Evolutionary conservation across 2,888 invertebrate genomes (phyloP).

Genomic region (Diaperis boleti): DNA sequence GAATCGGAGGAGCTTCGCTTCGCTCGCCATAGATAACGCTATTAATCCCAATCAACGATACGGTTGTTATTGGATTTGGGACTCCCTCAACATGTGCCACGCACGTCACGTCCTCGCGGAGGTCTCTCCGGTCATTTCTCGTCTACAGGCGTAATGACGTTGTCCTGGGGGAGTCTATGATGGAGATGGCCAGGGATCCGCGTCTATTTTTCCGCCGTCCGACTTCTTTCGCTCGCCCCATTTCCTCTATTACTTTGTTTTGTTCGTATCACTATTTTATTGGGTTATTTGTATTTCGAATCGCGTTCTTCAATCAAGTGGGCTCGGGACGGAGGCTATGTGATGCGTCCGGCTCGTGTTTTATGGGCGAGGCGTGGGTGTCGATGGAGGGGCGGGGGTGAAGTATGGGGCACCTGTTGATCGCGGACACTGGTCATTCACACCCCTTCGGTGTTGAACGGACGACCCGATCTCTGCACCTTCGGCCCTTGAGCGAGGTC

Average conservation of each 20-base stretch:
- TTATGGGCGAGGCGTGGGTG: slow-evolving; percentile 46
- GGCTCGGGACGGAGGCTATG: too few species aligned
- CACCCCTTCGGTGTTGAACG: slow-evolving; percentile 35
- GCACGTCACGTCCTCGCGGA: slow-evolving; percentile 38
- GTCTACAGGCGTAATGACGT: slow-evolving; percentile 43
- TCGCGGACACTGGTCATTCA: slow-evolving; percentile 44
- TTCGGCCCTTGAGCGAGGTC: slow-evolving; percentile 5
- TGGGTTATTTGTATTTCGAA: slow-evolving; percentile 45
- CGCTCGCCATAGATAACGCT: background rate
- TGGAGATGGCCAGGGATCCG: slow-evolving; percentile 50
- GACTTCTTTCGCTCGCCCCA: slow-evolving; percentile 39
- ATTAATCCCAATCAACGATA: slow-evolving; percentile 22
- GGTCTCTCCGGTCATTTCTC: slow-evolving; percentile 49
- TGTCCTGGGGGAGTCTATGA: slow-evolving; percentile 46
- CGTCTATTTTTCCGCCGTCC: slow-evolving; percentile 48
- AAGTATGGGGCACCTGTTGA: slow-evolving; percentile 45
- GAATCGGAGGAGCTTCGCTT: background rate
- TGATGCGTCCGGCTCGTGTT: slow-evolving; percentile 21
- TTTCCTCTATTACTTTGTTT: slow-evolving; percentile 42
- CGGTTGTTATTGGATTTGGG: slow-evolving; percentile 30
- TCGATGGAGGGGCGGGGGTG: slow-evolving; percentile 40
- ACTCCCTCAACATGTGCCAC: slow-evolving; percentile 13
- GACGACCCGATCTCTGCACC: slow-evolving; percentile 11
- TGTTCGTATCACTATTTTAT: slow-evolving; percentile 44
- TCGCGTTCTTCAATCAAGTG: slow-evolving; percentile 42